Conservation (phyloP, 2,797 vertebrate genomes). For the Podarcis siculus region DNA sequence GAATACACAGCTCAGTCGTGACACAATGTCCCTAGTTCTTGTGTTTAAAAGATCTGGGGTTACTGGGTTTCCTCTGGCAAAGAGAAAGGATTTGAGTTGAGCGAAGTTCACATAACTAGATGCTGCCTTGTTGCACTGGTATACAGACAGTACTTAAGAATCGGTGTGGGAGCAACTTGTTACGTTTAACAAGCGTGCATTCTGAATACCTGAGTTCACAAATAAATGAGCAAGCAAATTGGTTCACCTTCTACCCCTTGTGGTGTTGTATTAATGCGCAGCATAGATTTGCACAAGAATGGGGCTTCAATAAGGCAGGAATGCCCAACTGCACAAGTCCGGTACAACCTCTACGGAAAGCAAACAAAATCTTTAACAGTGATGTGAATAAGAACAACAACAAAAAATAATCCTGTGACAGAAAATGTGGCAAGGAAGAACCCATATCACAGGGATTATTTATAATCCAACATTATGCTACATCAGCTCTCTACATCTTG, state of each 20-base stretch:
- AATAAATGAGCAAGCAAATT: too few relatives aligned
- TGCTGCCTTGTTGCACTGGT: neutral
- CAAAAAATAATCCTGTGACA: neutral
- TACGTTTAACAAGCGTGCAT: too few relatives aligned
- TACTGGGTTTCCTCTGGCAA: neutral
- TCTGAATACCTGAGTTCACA: too few relatives aligned
- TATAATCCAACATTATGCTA: neutral
- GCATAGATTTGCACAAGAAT: neutral
- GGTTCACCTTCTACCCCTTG: too few relatives aligned
- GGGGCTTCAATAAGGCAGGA: neutral
- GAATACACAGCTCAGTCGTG: neutral
- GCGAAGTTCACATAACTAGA: neutral
- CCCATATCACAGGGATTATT: neutral
- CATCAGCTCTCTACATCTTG: neutral
- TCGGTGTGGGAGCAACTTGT: too few relatives aligned
- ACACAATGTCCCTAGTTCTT: neutral
- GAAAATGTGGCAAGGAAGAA: neutral
- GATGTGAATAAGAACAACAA: neutral
- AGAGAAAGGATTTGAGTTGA: neutral
- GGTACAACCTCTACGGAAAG: too few relatives aligned
- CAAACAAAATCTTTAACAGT: neutral
- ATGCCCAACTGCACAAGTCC: too few relatives aligned
- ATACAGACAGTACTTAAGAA: too few relatives aligned
- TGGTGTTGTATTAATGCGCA: neutral
- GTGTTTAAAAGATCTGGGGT: neutral